These are phyloP conservation scores for Therioaphis trifolii DNA, from an alignment of 2,888 invertebrate genomes.

Conservation along the genomic window DNA sequence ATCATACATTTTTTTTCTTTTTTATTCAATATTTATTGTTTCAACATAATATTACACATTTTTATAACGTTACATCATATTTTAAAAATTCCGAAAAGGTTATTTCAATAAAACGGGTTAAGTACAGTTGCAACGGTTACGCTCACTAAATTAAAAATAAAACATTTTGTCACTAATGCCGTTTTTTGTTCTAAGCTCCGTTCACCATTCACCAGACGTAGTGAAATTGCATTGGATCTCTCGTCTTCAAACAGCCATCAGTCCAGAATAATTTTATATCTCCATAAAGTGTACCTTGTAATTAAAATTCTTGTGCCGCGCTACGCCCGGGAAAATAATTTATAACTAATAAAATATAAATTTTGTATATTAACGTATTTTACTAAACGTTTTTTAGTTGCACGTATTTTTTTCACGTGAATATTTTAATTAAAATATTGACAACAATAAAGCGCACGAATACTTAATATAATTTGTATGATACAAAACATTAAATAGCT, in stretches of 20 bases:
- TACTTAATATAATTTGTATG: no score
- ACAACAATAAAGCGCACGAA: no score
- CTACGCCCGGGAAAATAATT: background rate
- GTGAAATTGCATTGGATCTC: background rate
- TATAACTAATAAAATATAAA: no score
- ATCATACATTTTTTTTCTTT: no score
- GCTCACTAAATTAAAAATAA: conserved; percentile 6
- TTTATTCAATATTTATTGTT: no score
- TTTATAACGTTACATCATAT: no score
- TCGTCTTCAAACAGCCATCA: conserved; percentile 34
- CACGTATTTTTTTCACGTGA: no score
- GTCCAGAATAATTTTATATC: conserved; percentile 23
- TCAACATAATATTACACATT: no score
- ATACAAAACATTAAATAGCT: no score
- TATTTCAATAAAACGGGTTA: background rate
- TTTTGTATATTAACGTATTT: no score
- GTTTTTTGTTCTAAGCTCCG: conserved; percentile 1
- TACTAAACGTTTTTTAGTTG: no score
- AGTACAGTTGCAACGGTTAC: background rate
- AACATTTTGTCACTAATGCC: conserved; percentile 25
- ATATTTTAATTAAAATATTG: no score
- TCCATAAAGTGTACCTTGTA: conserved; percentile 1
- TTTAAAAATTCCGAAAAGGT: background rate
- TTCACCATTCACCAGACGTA: conserved; percentile 31
- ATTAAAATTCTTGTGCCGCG: conserved; percentile 9